Evolutionary conservation across 2,888 invertebrate genomes (phyloP), one percentile per base, ranked within the genome.

Genomic region (Mactromeris polynyma): DNA sequence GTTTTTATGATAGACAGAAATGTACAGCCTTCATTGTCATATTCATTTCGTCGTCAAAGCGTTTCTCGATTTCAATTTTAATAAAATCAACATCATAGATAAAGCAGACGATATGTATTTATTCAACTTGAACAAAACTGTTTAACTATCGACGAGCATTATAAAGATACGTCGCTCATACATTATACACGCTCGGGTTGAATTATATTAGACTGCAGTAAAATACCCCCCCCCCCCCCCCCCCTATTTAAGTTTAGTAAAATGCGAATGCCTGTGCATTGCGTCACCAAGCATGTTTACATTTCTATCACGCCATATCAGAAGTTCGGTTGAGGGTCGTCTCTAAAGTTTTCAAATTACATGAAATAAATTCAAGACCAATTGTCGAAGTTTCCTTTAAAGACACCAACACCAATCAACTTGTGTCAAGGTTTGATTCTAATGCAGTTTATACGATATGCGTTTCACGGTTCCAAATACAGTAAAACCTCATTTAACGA

Each of bases 261-360:
- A 36, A 19, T 73, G 14, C 19, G 73, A 33, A 31, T 33, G 73
- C n/a, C 17, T 73, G 73, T 73, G 36, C 73, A 73, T 73, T 73
- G 73, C 73, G 73, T 73, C 73, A 73, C 73, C 73, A 73, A 21
- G 73, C 73, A 73, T 73, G 73, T 73, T 73, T 73, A 73, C 73
- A 73, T 19, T 73, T 2, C 19, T 73, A 73, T 73, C 73, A 73
- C 73, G 73, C 73, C 33, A 73, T 73, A 73, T 73, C 73, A 33
- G 33, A 73, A 33, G 73, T 36, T 73, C 36, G 26, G 33, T 2
- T 7, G 36, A 33, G 73, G 73, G 73, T 33, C 33, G 73, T 33
- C 33, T 4, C 73, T 14, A 73, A 73, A 73, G 58, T 36, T 73
- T 73, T 17, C 0, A 33, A 19, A 7, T 2, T 14, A 33, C 33